Percentiles rank a stretch among this genome's conserved stretches.
phyloP scores from a whole-genome alignment of 2,113 vertebrate species.

The Lagopus leucura region DNA sequence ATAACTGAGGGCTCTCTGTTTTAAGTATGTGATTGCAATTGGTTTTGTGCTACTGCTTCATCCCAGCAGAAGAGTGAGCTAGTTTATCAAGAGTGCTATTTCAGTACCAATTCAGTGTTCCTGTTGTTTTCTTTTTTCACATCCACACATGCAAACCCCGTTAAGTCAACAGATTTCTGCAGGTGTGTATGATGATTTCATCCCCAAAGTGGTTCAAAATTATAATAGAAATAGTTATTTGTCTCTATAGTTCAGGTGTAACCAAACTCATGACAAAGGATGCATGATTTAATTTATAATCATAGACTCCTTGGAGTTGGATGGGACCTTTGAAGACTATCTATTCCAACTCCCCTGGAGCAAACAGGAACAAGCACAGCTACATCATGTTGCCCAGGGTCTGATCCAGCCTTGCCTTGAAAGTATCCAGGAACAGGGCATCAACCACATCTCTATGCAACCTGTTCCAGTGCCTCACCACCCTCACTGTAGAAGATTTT shows the following conservation, averaged over 20 bases:
- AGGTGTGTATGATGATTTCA: constrained; percentile 23
- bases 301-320: no score
- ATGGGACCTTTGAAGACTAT: no score
- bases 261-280: not conserved
- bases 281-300: not conserved
- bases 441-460: no score
- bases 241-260: not conserved
- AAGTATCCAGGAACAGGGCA: no score
- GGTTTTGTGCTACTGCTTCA: not conserved
- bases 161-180: not conserved
- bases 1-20: not conserved
- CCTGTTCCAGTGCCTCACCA: no score
- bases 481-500: no score
- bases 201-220: constrained; percentile 1
- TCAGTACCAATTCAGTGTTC: not conserved
- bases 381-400: no score
- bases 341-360: no score
- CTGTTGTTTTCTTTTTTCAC: not conserved
- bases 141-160: not conserved
- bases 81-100: not conserved
- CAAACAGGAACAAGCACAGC: no score
- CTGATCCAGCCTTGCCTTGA: no score
- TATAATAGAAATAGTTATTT: not conserved
- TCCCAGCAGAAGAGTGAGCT: not conserved
- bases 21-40: not conserved